Base-by-base conservation (phyloP, 2,888 invertebrate genomes). In the Hetaerina titia region DNA sequence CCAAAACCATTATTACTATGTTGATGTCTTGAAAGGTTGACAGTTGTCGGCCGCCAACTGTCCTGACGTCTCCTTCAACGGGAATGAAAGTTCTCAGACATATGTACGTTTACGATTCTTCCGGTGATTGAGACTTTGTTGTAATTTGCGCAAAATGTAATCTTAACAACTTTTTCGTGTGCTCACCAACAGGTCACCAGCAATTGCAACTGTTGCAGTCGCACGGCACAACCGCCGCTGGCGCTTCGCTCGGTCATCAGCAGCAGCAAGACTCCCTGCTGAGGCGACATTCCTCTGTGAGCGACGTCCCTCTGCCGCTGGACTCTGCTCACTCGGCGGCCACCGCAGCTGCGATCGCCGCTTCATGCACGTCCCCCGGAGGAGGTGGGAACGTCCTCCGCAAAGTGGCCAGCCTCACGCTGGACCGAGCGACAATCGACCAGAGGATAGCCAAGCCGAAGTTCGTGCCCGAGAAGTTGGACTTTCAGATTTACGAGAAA, bases 401-500 rank as follows among this genome's bases (percentile, higher is more conserved):
- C 96, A 99, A 98, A 97, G 98, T 99, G 89, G 98, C 98, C 92
- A 98, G 98, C 94, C 97, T 99, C 95, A 98, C 98, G 94, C 97
- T 98, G 96, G 98, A 98, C 96, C 98, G 98, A 96, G 97, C 98
- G 96, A 97, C 97, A 1, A 96, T 97, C 95, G 98, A 98, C 96
- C 97, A 98, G 95, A 97, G 97, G 96, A 97, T 98, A 64, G 97
- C 97, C 81, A 98, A 98, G 96, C 98, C 98, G 81, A 98, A 98
- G 96, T 98, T 98, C 96, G 98, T 98, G 95, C 97, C 97, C 6
- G 98, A 98, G 96, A 99, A 98, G 97, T 97, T 99, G 96, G 98
- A 99, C 97, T 98, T 98, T 97, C 98, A 98, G 96, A 97, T 98
- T 95, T 98, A 98, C 96, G 98, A 99, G 97, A 99, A 99, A 97